Base-by-base conservation (phyloP, 2,113 vertebrate genomes). In the Bettongia penicillata region DNA sequence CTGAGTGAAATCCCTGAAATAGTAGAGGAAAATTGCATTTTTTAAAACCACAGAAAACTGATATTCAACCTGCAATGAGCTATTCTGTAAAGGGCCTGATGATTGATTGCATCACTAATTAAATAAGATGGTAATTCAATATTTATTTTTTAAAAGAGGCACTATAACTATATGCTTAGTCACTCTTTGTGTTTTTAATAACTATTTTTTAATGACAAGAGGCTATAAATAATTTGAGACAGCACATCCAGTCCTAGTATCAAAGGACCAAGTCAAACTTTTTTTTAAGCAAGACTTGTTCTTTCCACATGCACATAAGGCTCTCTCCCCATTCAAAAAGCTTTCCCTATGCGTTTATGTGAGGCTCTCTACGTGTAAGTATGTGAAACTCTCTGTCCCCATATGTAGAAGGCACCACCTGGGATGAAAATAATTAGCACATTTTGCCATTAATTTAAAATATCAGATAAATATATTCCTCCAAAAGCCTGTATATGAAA, bases 11-110 rank as follows among this genome's bases (percentile, higher is more conserved):
- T 92, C 53, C 93, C 89, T 55, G 94, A 97, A 98, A 96, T 89
- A 94, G 90, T 97, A 96, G 90, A 94, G 94, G 91, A 98, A 98
- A 61, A 53, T 26, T 68, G 61, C 23, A 37, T 95, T 93, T 94
- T 91, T 98, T 95, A 94, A 94, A 96, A 98, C 95, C 96, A 96
- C 57, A 53, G 97, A 96, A 98, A 98, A 98, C 47, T 84, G 68
- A 98, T 94, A 96, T 95, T 57, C 91, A 96, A 90, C 49, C 50
- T 97, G 50, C 55, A 97, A 94, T 94, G 96, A 92, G 31, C 24
- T 96, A 93, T 95, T 98, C 95, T 92, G 68, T 90, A 98, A 47
- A 91, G 91, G 91, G 97, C 95, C 92, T 95, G 96, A 95, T 68
- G 98, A 96, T 96, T 96, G 96, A 98, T 97, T 92, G n/a, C 95